Base-by-base conservation (phyloP, 2,113 vertebrate species). In the Dicrurus megarhynchus region DNA sequence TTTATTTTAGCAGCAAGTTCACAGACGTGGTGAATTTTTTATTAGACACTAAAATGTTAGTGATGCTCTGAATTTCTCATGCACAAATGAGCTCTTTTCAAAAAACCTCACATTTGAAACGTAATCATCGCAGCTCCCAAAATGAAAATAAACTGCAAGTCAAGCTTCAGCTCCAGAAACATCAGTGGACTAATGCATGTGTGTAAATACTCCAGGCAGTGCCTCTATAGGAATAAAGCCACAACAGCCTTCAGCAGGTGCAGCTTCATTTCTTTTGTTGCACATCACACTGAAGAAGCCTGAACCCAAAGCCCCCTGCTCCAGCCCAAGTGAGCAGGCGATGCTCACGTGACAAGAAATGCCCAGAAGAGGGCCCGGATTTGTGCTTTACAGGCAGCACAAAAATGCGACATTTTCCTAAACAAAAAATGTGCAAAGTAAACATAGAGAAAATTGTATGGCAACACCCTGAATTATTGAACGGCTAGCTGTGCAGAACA, bases 401-500 rank as follows among this genome's bases (percentile, higher is more conserved):
- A 42, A 10, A 76, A 69, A 33, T 47, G 49, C 7, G 16, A 67
- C 13, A 3, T 56, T 55, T 52, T 64, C 49, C 87, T 44, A 14
- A 73, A 93, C 65, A 75, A 73, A 67, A 85, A 80, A 13, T 4
- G 16, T 68, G 50, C 77, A 42, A 94, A 91, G 81, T 33, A 52
- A 95, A 88, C 55, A 63, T 5, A 22, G 73, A 86, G 59, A 13
- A 91, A 93, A 94, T 84, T 56, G 56, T 86, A 68, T 1, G 9
- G 90, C 92, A 86, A 83, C 9, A 83, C 71, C 64, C 92, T 90
- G 85, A 92, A 92, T 96, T 96, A 97, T 94, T 96, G 96, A 95
- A 94, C 75, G 90, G 93, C 83, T 46, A 94, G 93, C 92, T 95
- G 14, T 50, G 92, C 96, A 95, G 95, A 96, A 96, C 92, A 96